Base-by-base conservation (phyloP, 2,797 vertebrate genomes). In the Megaceryle alcyon region DNA sequence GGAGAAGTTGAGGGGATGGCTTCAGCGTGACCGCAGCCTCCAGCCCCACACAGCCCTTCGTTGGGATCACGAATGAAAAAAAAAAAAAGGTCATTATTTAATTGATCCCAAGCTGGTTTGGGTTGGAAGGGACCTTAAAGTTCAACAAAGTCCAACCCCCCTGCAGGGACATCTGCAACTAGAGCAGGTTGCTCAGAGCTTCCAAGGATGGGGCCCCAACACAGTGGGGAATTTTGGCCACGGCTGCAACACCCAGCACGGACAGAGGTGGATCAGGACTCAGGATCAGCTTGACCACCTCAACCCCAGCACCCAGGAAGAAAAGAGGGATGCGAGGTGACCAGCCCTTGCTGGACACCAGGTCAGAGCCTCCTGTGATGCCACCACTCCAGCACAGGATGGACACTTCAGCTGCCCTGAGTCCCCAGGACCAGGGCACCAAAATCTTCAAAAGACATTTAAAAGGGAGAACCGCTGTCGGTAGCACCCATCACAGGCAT, bases 401-500 rank as follows among this genome's bases (percentile, higher is more conserved):
- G 12, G 49, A 64, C 51, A 70, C 28, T 9, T 21, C 5, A 3
- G 17, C 11, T 14, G 22, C 59, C 8, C 28, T 7, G 7, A 39
- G 3, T 19, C 29, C 33, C 48, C 2, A 1, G 1, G 13, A 41
- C 3, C 73, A 48, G 23, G 25, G 83, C 23, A 59, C 15, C 41
- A 53, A 57, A 82, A n/a, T 29, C 86, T 54, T 43, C 51, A 31
- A 31, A 60, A 81, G 7, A 17, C 6, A 1, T 54, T 31, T 19
- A 8, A 51, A 68, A 77, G 54, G 0, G 1, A 29, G 19, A 17
- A 23, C 8, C 3, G 10, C 31, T 12, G 4, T 6, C 14, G 5
- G 33, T 69, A 72, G 21, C 0, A 0, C 39, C 68, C 21, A 0
- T 2, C 37, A 2, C 1, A 1, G 59, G 33, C 68, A n/a, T 0